A percentile compares a stretch with the other conserved stretches of the same genome.
Conservation (phyloP, 2,797 vertebrate genomes). For the Oryzias sinensis region DNA sequence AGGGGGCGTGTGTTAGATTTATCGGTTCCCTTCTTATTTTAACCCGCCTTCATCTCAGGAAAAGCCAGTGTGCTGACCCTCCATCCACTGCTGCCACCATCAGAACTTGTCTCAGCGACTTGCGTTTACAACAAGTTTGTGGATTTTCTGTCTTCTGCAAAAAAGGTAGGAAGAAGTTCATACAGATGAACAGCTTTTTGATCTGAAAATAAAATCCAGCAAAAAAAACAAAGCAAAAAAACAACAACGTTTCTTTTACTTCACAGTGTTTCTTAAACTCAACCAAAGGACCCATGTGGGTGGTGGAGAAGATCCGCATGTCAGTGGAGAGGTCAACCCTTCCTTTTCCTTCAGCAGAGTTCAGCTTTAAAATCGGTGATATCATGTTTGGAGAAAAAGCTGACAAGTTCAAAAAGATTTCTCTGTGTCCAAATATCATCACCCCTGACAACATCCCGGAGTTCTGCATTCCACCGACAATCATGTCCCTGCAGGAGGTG, state of each 20-base stretch:
- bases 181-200: conserved; percentile 6
- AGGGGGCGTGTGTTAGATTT: conserved; percentile 60
- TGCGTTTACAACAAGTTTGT: conserved; percentile 18
- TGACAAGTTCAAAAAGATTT: conserved; percentile 67
- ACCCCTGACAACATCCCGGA: conserved; percentile 92
- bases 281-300: conserved; percentile 70
- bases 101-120: conserved; percentile 14
- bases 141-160: conserved; percentile 35
- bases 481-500: conserved; percentile 67
- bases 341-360: conserved; percentile 66
- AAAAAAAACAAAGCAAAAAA: not conserved
- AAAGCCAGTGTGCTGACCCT: conserved; percentile 52
- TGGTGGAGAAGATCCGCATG: conserved; percentile 78
- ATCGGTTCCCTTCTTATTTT: conserved; percentile 70
- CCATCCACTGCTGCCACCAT: conserved; percentile 35
- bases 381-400: conserved; percentile 79
- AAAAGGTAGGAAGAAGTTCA: conserved; percentile 60
- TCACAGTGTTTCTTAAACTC: conserved; percentile 35
- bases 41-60: conserved; percentile 63
- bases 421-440: conserved; percentile 86
- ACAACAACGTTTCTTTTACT: conserved; percentile 9
- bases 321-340: conserved; percentile 78
- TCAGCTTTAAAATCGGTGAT: conserved; percentile 72
- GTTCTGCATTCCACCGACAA: conserved; percentile 91
- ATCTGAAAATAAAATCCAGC: not conserved